These are phyloP conservation scores for Tribolium freemani DNA, from an alignment of 2,888 invertebrate species.

Conservation along the genomic window DNA sequence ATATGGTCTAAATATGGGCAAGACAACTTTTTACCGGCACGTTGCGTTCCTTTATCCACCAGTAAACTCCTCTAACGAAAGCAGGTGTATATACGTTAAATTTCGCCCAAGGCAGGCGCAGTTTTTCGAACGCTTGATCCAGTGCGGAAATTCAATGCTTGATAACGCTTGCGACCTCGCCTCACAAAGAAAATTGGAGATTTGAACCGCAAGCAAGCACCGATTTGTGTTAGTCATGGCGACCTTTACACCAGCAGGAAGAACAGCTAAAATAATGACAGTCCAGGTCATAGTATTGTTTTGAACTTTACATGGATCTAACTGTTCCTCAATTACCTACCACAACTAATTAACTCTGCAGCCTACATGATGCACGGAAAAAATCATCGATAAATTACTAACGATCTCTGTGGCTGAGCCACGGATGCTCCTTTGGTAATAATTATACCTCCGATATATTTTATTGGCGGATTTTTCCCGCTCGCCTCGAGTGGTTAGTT, in stretches of 20 bases:
- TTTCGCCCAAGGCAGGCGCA: slow-evolving; percentile 4
- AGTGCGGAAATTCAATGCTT: background rate
- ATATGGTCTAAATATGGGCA: slow-evolving; percentile 48
- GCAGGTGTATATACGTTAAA: slow-evolving; percentile 48
- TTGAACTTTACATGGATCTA: slow-evolving; percentile 43
- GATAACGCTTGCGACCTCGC: slow-evolving; percentile 8
- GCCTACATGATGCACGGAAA: slow-evolving; percentile 27
- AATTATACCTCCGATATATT: slow-evolving; percentile 28
- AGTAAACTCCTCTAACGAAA: slow-evolving; percentile 43
- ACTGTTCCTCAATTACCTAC: slow-evolving; percentile 45
- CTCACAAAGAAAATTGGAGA: slow-evolving; percentile 1
- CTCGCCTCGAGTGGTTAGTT: slow-evolving; percentile 28
- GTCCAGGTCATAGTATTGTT: slow-evolving; percentile 39
- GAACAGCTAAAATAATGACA: slow-evolving; percentile 36
- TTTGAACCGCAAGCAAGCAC: slow-evolving; percentile 14
- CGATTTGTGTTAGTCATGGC: slow-evolving; percentile 31
- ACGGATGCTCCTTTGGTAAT: slow-evolving; percentile 21
- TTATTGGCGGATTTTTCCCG: slow-evolving; percentile 25
- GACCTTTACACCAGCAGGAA: slow-evolving; percentile 36
- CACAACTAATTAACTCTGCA: slow-evolving; percentile 41
- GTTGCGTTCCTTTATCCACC: slow-evolving; percentile 35
- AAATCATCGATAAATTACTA: slow-evolving; percentile 6
- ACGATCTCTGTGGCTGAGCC: slow-evolving; percentile 3
- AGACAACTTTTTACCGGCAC: slow-evolving; percentile 48
- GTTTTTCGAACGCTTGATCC: slow-evolving; percentile 13